phyloP scores from a whole-genome alignment of 2,888 invertebrate genomes.

The Operophtera brumata region DNA sequence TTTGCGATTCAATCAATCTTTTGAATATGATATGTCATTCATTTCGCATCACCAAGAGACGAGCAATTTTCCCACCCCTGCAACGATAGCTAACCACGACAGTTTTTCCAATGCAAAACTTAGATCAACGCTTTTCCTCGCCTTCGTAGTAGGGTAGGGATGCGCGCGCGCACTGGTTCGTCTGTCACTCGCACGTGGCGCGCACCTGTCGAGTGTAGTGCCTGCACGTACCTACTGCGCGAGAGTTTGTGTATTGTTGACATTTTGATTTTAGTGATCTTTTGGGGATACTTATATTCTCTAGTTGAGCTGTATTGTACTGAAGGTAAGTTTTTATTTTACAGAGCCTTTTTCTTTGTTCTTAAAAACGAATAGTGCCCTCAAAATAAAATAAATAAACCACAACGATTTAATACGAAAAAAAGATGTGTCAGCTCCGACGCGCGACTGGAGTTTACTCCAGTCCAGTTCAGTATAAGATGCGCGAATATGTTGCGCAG shows the following conservation, averaged over 20 bases:
- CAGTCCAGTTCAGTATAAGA: too few species aligned
- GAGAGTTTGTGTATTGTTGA: slow-evolving; percentile 10
- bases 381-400: too few species aligned
- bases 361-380: too few species aligned
- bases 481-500: too few species aligned
- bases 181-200: slow-evolving; percentile 35
- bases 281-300: neutral
- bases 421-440: too few species aligned
- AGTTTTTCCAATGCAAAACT: neutral
- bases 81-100: too few species aligned
- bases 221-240: slow-evolving; percentile 1
- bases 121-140: slow-evolving; percentile 7
- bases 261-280: neutral
- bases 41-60: too few species aligned
- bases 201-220: slow-evolving; percentile 26
- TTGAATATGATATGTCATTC: too few species aligned
- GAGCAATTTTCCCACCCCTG: neutral
- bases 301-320: neutral
- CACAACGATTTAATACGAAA: too few species aligned
- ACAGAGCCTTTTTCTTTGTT: neutral
- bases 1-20: too few species aligned
- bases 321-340: slow-evolving; percentile 1
- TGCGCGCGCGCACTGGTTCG: slow-evolving; percentile 39
- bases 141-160: slow-evolving; percentile 31
- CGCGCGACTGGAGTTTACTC: too few species aligned